Percentiles rank a stretch among this genome's conserved stretches.
Conservation (phyloP, 2,113 vertebrate species). For the Narcine bancroftii region DNA sequence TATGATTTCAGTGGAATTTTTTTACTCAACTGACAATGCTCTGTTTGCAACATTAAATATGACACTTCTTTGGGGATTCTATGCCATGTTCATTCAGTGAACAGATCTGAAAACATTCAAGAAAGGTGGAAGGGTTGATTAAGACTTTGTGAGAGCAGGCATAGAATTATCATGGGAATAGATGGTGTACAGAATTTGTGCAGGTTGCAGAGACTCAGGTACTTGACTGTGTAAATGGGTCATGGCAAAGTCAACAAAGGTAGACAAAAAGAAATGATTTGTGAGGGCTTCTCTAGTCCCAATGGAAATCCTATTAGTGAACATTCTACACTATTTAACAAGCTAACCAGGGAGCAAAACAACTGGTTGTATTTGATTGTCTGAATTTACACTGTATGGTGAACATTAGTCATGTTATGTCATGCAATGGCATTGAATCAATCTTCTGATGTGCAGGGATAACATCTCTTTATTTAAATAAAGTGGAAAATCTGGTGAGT, state of each 20-base stretch:
- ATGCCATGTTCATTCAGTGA: neutral
- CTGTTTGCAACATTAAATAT: neutral
- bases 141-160: neutral
- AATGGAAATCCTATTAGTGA: neutral
- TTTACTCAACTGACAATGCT: neutral
- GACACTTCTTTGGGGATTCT: neutral
- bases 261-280: constrained; percentile 4
- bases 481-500: neutral
- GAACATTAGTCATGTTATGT: neutral
- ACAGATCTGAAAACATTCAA: too few relatives aligned
- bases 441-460: neutral
- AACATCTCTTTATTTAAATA: neutral
- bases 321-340: neutral
- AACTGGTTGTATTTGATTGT: neutral
- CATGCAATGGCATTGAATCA: neutral
- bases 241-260: neutral
- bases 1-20: neutral
- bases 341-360: neutral
- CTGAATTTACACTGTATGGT: neutral
- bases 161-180: neutral
- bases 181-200: neutral
- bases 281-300: neutral
- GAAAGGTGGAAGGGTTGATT: neutral
- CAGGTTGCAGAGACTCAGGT: neutral
- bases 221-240: neutral